phyloP scores from a whole-genome alignment of 2,888 invertebrate species.

The Dilophus febrilis region DNA sequence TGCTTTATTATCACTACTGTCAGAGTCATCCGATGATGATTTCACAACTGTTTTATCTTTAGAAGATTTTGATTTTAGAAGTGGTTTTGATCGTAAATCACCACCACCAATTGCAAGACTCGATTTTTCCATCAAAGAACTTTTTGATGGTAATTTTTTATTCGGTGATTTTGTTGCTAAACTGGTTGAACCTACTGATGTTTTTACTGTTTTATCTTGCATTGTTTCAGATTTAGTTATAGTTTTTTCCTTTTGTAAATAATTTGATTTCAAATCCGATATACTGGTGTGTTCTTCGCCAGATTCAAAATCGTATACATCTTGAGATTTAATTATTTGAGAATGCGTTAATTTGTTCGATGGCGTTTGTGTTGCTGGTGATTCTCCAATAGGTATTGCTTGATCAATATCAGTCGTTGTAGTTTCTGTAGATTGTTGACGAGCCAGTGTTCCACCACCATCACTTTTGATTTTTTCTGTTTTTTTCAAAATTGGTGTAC shows the following conservation, averaged over 20 bases:
- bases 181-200: too few relatives aligned
- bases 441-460: not conserved
- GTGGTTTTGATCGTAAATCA: too few relatives aligned
- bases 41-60: too few relatives aligned
- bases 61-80: too few relatives aligned
- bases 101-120: too few relatives aligned
- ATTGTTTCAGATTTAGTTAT: not conserved
- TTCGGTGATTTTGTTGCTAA: too few relatives aligned
- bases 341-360: too few relatives aligned
- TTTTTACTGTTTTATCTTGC: too few relatives aligned
- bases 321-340: too few relatives aligned
- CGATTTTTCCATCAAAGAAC: too few relatives aligned
- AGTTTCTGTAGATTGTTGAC: not conserved
- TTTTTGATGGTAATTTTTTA: too few relatives aligned
- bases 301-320: constrained; percentile 6
- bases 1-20: too few relatives aligned
- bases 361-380: not conserved
- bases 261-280: not conserved
- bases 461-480: not conserved
- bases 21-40: not conserved
- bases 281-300: constrained; percentile 1
- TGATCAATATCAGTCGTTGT: not conserved
- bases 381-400: not conserved
- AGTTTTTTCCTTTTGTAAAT: not conserved
- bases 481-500: not conserved